These are phyloP conservation scores for Lutjanus campechanus DNA, from an alignment of 2,797 vertebrate genomes.

Conservation along the genomic window DNA sequence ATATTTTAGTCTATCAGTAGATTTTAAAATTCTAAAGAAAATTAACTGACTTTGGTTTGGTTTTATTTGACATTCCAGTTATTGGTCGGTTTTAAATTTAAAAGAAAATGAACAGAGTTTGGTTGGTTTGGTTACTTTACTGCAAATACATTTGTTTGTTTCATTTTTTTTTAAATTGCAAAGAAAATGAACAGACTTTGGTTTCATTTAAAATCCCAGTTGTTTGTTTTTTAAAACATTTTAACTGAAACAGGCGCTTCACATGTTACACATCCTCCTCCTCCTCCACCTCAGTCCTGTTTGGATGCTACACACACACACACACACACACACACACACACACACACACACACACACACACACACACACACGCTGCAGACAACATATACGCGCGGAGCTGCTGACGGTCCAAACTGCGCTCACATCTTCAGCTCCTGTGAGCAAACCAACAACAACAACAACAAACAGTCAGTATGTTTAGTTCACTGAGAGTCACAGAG, in stretches of 20 bases:
- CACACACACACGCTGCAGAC: slow-evolving; percentile 11
- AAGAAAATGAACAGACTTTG: no score
- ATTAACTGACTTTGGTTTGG: no score
- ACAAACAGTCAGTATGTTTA: slow-evolving; percentile 32
- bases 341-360: slow-evolving; percentile 1
- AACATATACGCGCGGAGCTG: slow-evolving; percentile 5
- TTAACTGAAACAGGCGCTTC: not conserved
- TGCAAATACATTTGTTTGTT: no score
- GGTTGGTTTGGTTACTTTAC: not conserved
- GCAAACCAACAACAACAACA: slow-evolving; percentile 34
- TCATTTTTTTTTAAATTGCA: no score
- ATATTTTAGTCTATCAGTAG: no score
- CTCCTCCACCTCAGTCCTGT: slow-evolving; percentile 30
- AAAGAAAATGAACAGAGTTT: no score
- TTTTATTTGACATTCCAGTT: no score
- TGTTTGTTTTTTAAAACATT: no score
- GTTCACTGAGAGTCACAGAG: slow-evolving; percentile 28
- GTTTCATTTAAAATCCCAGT: not conserved
- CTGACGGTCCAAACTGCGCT: slow-evolving; percentile 1
- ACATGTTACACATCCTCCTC: not conserved
- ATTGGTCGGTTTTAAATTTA: no score
- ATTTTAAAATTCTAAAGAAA: no score
- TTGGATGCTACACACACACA: not conserved
- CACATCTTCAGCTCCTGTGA: slow-evolving; percentile 30
- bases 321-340: slow-evolving; percentile 5